Evolutionary conservation across 1,140 invertebrate species (phyloP).

Genomic region (Trichonephila clavipes): DNA sequence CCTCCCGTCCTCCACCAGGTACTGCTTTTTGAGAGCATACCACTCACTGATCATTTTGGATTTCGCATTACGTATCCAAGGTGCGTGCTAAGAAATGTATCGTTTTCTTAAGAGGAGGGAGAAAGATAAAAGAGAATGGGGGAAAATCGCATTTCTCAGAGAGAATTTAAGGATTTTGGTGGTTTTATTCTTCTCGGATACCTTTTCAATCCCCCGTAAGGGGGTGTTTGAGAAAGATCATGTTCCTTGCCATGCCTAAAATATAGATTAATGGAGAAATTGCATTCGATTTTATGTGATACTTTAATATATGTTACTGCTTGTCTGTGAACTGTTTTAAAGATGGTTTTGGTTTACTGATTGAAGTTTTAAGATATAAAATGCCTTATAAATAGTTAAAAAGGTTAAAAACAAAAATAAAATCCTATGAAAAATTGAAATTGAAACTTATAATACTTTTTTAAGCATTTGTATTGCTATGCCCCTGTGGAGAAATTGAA

Average conservation of each 20-base stretch:
- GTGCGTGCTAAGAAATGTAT: conserved; percentile 37
- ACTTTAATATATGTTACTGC: not conserved
- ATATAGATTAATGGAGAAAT: conserved; percentile 21
- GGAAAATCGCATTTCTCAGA: conserved; percentile 22
- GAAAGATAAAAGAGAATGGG: not conserved
- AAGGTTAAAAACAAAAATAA: too few relatives aligned
- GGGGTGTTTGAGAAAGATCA: conserved; percentile 11
- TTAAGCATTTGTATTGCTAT: too few relatives aligned
- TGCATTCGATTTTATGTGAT: not conserved
- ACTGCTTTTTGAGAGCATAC: not conserved
- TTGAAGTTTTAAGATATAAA: too few relatives aligned
- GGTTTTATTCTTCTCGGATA: not conserved
- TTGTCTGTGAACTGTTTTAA: too few relatives aligned
- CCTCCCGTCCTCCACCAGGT: not conserved
- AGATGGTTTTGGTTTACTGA: too few relatives aligned
- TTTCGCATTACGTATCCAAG: conserved; percentile 43
- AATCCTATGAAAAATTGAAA: too few relatives aligned
- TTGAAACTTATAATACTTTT: too few relatives aligned
- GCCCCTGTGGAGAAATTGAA: too few relatives aligned
- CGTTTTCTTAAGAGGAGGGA: not conserved
- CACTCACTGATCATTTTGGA: conserved; percentile 6
- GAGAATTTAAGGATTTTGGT: conserved; percentile 17
- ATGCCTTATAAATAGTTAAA: too few relatives aligned
- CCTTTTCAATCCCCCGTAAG: not conserved
- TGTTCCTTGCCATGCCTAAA: conserved; percentile 10